Evolutionary conservation across 2,113 vertebrate genomes (phyloP).

Genomic region (Burhinus oedicnemus): DNA sequence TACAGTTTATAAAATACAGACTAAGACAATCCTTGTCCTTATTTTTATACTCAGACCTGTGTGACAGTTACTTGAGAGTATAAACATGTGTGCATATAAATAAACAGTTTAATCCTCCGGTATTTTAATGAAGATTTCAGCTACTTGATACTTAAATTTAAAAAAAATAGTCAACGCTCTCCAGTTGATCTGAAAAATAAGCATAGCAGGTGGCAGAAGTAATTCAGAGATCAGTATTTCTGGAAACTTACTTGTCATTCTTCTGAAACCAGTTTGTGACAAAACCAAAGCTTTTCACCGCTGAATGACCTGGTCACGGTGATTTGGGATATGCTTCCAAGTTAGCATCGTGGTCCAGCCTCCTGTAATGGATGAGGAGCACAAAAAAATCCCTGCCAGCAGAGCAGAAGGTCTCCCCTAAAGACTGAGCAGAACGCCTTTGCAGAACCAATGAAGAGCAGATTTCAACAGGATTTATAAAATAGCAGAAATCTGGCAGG

Average conservation of each 20-base stretch:
- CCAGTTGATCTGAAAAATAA: neutral
- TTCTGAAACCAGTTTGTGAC: neutral
- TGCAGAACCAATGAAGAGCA: neutral
- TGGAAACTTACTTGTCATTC: neutral
- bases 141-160: neutral
- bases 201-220: neutral
- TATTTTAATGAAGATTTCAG: neutral
- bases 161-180: neutral
- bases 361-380: neutral
- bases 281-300: neutral
- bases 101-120: neutral
- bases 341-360: neutral
- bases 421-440: neutral
- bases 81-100: neutral
- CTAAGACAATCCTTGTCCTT: neutral
- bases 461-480: neutral
- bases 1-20: conserved; percentile 5
- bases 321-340: neutral
- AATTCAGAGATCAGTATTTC: neutral
- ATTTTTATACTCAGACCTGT: neutral
- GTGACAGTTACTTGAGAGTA: neutral
- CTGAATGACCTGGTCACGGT: neutral
- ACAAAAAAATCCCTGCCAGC: neutral
- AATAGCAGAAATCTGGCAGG: neutral
- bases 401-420: neutral